Conservation (phyloP, 2,113 vertebrate species). For the Fregetta grallaria region DNA sequence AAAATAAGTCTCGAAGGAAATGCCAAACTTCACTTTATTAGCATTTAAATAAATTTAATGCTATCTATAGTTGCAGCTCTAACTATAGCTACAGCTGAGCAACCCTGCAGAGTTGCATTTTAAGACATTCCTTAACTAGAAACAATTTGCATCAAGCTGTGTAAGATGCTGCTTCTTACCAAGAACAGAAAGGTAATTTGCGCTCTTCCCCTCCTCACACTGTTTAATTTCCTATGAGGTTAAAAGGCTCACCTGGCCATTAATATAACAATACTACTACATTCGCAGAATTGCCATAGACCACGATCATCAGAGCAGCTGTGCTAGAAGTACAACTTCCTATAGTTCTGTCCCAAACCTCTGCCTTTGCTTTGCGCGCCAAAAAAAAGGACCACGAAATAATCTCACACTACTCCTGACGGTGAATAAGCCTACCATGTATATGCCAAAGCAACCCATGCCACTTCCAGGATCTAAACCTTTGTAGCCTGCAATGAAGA, state of each 20-base stretch:
- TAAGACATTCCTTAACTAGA: conserved; percentile 49
- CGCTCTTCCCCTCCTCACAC: background rate
- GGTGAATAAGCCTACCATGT: background rate
- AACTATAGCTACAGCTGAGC: conserved; percentile 45
- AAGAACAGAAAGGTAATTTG: conserved; percentile 14
- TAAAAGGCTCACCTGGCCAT: conserved; percentile 16
- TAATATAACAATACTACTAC: background rate
- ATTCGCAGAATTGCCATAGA: background rate
- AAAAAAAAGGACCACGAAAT: background rate
- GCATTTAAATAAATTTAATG: conserved; percentile 38
- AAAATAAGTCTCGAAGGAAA: conserved; percentile 2
- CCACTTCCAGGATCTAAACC: background rate
- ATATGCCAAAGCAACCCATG: background rate
- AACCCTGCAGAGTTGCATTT: conserved; percentile 37
- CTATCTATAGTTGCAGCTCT: conserved; percentile 46
- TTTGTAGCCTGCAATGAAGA: background rate
- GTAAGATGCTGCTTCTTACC: conserved; percentile 10
- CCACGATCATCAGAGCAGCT: background rate
- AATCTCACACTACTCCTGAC: background rate
- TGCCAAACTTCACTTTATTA: conserved; percentile 26
- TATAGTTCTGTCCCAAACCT: background rate
- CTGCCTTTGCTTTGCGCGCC: background rate
- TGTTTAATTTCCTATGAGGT: conserved; percentile 38
- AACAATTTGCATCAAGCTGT: conserved; percentile 54
- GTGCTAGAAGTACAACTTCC: background rate